Conservation (phyloP, 2,113 vertebrate species). For the Vidua chalybeata region DNA sequence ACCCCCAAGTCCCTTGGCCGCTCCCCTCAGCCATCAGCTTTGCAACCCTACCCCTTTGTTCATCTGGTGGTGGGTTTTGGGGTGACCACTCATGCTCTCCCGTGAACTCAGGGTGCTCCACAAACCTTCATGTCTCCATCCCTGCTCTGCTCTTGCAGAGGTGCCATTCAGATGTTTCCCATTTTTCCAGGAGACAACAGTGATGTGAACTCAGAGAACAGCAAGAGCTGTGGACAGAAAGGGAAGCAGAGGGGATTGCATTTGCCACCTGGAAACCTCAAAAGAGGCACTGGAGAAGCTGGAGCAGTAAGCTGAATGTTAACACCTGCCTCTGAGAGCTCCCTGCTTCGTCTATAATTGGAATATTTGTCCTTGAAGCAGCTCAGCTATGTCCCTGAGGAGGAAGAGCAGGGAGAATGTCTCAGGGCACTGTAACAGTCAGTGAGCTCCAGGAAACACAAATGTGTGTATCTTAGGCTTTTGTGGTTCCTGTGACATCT, state of each 20-base stretch:
- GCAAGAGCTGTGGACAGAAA: neutral
- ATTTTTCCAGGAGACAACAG: accelerated
- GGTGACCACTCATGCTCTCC: neutral
- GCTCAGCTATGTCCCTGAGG: neutral
- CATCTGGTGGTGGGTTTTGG: neutral
- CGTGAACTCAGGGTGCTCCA: neutral
- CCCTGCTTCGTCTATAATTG: neutral
- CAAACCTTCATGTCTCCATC: accelerated
- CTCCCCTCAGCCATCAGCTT: neutral
- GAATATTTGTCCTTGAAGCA: conserved; percentile 16
- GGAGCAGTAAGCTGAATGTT: neutral
- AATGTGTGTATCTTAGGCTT: neutral
- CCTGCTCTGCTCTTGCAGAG: neutral
- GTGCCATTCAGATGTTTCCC: neutral
- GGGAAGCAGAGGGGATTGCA: neutral
- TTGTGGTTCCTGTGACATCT: neutral
- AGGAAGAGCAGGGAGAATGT: neutral
- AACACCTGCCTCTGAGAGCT: neutral
- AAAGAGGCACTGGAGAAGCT: neutral
- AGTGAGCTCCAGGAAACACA: neutral
- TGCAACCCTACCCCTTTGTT: neutral
- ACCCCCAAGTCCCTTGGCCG: neutral
- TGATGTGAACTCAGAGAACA: neutral
- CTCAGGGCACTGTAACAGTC: neutral
- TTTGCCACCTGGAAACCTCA: neutral